Percentiles rank a stretch among this genome's conserved stretches.
Conservation (phyloP, 2,888 invertebrate species). For the Microchrysa polita region DNA sequence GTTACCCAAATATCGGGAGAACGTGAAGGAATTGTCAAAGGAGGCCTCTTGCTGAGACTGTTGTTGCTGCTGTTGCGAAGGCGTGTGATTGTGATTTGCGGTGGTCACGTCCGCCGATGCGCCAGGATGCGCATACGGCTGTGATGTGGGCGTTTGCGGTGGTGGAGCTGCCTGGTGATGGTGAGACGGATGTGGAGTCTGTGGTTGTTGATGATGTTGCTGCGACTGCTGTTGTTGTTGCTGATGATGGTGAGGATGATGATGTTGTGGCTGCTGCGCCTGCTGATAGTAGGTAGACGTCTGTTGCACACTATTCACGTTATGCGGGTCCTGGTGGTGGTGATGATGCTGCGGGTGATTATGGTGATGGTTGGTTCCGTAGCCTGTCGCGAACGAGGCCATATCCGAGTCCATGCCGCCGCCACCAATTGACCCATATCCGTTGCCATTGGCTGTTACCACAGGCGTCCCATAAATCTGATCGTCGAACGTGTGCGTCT, state of each 20-base stretch:
- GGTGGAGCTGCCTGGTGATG: slow-evolving; percentile 53
- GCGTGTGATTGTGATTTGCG: not conserved
- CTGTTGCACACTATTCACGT: not conserved
- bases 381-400: slow-evolving; percentile 10
- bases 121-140: slow-evolving; percentile 32
- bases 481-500: slow-evolving; percentile 62
- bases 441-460: slow-evolving; percentile 41
- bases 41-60: slow-evolving; percentile 14
- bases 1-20: slow-evolving; percentile 25
- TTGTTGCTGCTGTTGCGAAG: not conserved
- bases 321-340: no score
- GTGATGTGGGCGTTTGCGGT: slow-evolving; percentile 52
- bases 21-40: slow-evolving; percentile 29
- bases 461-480: slow-evolving; percentile 56
- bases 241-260: slow-evolving; percentile 36
- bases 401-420: slow-evolving; percentile 45
- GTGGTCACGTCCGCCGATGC: slow-evolving; percentile 5
- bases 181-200: slow-evolving; percentile 21
- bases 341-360: not conserved
- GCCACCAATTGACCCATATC: slow-evolving; percentile 51
- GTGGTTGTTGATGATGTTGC: slow-evolving; percentile 39
- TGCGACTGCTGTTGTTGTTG: slow-evolving; percentile 46
- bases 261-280: slow-evolving; percentile 40
- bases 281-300: slow-evolving; percentile 16
- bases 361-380: not conserved